Evolutionary conservation across 2,888 invertebrate species (phyloP), one percentile per base, ranked within the genome.

Genomic region (Boloria selene): DNA sequence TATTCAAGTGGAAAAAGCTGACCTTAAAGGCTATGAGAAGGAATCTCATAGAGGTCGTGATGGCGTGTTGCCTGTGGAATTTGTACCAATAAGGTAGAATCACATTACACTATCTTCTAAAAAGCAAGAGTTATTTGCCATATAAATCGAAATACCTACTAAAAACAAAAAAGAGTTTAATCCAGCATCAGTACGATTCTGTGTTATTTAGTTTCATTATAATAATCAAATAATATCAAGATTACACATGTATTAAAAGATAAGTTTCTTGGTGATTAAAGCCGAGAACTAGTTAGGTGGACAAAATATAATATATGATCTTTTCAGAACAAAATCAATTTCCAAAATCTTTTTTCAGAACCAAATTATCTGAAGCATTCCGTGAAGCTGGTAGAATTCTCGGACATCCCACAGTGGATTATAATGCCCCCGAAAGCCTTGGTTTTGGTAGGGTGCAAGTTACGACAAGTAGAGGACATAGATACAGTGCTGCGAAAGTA

Each of bases 381-480:
- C 80, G 95, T 0, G 86, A 93, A 70, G 95, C 95, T 1, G 95
- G 94, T 3, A 90, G 93, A 77, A 90, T 95, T 77, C 91, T 95
- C 45, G 96, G 96, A 0, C 94, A 95, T 79, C 89, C 92, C 0
- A 93, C 94, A 54, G 90, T 95, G 13, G 96, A 97, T 79, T 95
- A 96, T 79, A 96, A 95, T 75, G 93, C 93, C 42, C 90, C 91
- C 2, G 84, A 93, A 6, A 93, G 94, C 74, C 77, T 95, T 72
- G 96, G 96, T 4, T 95, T 94, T 42, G 94, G 94, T 0, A 93
- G 93, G 74, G 93, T 95, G 0, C 95, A 96, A 83, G 92, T 93
- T 0, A 95, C 92, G 0, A 91, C 93, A 0, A 85, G 82, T 47
- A 82, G 88, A 44, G 96, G 96, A 0, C 89, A 87, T 0, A 90